These are phyloP conservation scores for Mus musculus DNA, from an alignment of 2,113 vertebrate genomes.

Conservation along the genomic window DNA sequence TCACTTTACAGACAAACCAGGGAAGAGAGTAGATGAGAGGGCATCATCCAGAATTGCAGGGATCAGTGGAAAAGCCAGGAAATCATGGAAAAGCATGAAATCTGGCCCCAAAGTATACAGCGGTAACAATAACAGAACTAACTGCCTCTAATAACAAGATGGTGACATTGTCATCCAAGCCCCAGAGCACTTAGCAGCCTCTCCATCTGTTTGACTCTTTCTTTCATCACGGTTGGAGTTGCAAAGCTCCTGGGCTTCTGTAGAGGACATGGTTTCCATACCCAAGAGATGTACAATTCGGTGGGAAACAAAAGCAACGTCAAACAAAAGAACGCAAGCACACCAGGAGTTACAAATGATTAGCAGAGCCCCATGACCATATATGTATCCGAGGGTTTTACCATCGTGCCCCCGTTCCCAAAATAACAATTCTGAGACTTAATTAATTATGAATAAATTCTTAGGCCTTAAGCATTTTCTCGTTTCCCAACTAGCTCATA, in stretches of 20 bases:
- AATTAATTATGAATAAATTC: too few relatives aligned
- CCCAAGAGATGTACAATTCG: constrained; percentile 20
- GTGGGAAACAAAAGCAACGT: background rate
- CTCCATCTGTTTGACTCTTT: background rate
- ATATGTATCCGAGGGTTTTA: background rate
- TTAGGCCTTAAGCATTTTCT: too few relatives aligned
- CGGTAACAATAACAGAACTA: background rate
- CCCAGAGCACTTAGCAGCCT: background rate
- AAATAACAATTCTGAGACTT: too few relatives aligned
- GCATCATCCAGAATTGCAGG: background rate
- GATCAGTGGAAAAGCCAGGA: background rate
- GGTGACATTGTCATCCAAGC: background rate
- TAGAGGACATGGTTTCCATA: background rate
- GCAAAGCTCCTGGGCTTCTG: background rate
- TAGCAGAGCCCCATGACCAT: constrained; percentile 46
- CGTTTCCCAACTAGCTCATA: too few relatives aligned
- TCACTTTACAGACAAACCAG: constrained; percentile 42
- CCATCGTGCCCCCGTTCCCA: too few relatives aligned
- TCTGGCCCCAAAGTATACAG: background rate
- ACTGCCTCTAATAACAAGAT: background rate
- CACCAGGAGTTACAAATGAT: constrained; percentile 22
- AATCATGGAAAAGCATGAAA: background rate
- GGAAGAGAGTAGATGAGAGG: background rate
- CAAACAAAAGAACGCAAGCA: constrained; percentile 29
- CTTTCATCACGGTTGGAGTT: background rate